Evolutionary conservation across 2,113 vertebrate species (phyloP), one percentile per base, ranked within the genome.

Genomic region (Elgaria multicarinata): DNA sequence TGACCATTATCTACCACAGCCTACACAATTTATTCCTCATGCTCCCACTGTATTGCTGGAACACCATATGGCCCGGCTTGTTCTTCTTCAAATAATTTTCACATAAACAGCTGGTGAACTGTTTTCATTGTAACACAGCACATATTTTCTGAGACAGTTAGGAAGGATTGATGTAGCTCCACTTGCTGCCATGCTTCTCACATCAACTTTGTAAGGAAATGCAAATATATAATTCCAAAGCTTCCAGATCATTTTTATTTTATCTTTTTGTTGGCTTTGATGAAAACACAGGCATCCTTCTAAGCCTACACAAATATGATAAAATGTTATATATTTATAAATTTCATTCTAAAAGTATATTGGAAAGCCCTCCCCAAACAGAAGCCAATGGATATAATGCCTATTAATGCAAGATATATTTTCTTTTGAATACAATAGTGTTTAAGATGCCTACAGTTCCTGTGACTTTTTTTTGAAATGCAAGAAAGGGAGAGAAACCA

Each of bases 31-130:
- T 96, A 97, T 96, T 96, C 94, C 95, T 95, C 91, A 85, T 95
- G 94, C 77, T 96, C 93, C 91, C 92, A 92, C 92, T 93, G 94
- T 94, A 97, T 92, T 96, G 88, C 90, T 93, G 3, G 39, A 93
- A 91, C 88, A 88, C 96, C 97, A 97, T 97, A 97, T 97, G 97
- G 97, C 93, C 82, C 74, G 93, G 93, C 96, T 97, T 98, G 96
- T 97, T 98, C 97, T 97, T 97, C 89, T 91, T 96, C 97, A 97
- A 98, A 97, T 97, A 96, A 96, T 97, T 98, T 98, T 97, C 97
- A 96, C 96, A 97, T 96, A 97, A 98, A 97, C 97, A 98, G 97
- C 97, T 97, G 97, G 96, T 97, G 94, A 97, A 96, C 91, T 96
- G 96, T 96, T 97, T 97, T 97, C 94, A 95, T 95, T 96, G 95